phyloP scores from a whole-genome alignment of 2,113 vertebrate genomes.

The Oreamnos americanus region DNA sequence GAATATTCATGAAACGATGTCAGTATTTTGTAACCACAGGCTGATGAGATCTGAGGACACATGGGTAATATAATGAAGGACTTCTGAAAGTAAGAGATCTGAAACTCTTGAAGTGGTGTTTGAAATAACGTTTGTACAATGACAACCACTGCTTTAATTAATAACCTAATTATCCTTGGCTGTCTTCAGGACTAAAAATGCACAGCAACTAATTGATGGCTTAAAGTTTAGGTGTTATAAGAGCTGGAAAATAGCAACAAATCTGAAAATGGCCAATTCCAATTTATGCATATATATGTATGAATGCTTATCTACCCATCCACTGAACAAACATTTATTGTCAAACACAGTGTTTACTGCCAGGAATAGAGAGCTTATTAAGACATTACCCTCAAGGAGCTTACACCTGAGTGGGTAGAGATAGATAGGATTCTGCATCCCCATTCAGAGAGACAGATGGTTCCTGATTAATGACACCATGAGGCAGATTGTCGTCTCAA shows the following conservation, averaged over 20 bases:
- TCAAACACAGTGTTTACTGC: background rate
- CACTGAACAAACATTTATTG: background rate
- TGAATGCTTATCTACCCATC: background rate
- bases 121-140: constrained; percentile 35
- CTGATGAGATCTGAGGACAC: background rate
- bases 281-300: background rate
- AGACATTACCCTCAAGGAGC: background rate
- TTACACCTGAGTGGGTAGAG: background rate
- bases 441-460: background rate
- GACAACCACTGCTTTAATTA: constrained; percentile 13
- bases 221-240: background rate
- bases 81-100: constrained; percentile 24
- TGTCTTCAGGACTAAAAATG: constrained; percentile 5
- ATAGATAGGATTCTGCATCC: background rate
- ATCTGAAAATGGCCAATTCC: background rate
- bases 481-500: background rate
- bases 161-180: background rate
- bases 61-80: background rate
- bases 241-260: constrained; percentile 10
- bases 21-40: background rate
- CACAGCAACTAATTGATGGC: background rate
- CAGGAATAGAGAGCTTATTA: background rate
- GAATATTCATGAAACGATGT: background rate
- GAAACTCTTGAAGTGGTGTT: background rate
- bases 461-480: background rate